Evolutionary conservation across 2,888 invertebrate genomes (phyloP), one percentile per base, ranked within the genome.

Genomic region (Xanthia icteritia): DNA sequence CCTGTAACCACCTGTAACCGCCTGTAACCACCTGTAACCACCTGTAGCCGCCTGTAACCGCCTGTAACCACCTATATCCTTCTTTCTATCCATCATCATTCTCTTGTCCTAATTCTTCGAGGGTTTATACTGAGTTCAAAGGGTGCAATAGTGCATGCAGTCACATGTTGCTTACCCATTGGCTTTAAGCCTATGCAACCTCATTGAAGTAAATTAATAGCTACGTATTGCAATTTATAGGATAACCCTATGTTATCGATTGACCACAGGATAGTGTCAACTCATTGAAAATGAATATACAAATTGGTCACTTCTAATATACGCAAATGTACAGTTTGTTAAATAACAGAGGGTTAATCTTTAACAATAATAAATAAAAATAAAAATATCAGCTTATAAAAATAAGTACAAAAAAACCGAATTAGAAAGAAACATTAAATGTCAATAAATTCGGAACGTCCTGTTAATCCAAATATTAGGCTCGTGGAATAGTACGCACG

Each of bases 141-240:
- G 68, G 42, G 63, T 42, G 67, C 72, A 48, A 20, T n/a, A 72
- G 67, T 48, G 71, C 42, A 67, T 67, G 69, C 68, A 23, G 45
- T 63, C 13, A 63, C 15, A 48, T 63, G 23, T n/a, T 54, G 58
- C 69, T 20, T 42, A 39, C 13, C 3, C 17, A n/a, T 51, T 65
- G 51, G 17, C 42, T 65, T 56, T n/a, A 15, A 42, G 5, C n/a
- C 6, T 54, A 54, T 45, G 17, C 20, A 27, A 45, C 17, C 2
- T 76, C 15, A 36, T 27, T 77, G n/a, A 51, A 11, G 17, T 11
- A 39, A 39, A 39, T 27, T 17, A 17, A 45, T n/a, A 5, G 17
- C 20, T 51, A 27, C 23, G 9, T 39, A 20, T 61, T 31, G 27
- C 27, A 51, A 66, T 20, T 27, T 27, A 27, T 56, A 27, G n/a